Percentiles rank a stretch among this genome's conserved stretches.
phyloP scores from a whole-genome alignment of 2,113 vertebrate species.

The Ailuropoda melanoleuca region DNA sequence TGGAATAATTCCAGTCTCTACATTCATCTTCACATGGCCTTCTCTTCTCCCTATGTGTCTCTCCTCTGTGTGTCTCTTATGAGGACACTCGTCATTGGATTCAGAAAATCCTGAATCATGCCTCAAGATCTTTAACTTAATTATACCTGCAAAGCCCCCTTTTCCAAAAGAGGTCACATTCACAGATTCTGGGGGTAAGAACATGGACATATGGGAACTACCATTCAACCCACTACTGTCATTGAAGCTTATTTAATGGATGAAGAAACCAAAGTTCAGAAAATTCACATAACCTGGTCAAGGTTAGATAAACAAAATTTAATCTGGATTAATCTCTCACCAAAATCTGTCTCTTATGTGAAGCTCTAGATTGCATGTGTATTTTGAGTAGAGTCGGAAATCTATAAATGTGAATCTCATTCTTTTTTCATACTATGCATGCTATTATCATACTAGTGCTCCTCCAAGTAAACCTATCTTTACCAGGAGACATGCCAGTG shows the following conservation, averaged over 20 bases:
- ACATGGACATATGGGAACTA: neutral
- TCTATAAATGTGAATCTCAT: neutral
- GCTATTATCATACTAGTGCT: neutral
- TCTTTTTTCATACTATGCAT: neutral
- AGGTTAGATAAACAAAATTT: neutral
- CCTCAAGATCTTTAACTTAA: neutral
- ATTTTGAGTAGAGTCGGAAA: neutral
- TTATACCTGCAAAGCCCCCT: neutral
- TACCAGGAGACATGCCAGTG: neutral
- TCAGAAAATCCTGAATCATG: neutral
- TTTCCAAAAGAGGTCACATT: neutral
- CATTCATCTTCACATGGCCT: neutral
- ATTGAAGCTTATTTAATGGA: neutral
- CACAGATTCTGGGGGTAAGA: neutral
- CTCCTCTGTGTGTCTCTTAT: neutral
- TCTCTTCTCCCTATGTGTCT: neutral
- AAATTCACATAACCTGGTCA: neutral
- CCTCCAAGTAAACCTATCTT: neutral
- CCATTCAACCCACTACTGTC: neutral
- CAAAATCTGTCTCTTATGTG: neutral
- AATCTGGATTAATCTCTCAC: neutral
- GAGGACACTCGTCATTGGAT: neutral
- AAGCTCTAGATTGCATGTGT: neutral
- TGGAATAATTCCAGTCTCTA: neutral
- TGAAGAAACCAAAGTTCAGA: conserved; percentile 20